A percentile compares a stretch with the other conserved stretches of the same genome.
phyloP scores from a whole-genome alignment of 2,113 vertebrate genomes.

The Geococcyx californianus region DNA sequence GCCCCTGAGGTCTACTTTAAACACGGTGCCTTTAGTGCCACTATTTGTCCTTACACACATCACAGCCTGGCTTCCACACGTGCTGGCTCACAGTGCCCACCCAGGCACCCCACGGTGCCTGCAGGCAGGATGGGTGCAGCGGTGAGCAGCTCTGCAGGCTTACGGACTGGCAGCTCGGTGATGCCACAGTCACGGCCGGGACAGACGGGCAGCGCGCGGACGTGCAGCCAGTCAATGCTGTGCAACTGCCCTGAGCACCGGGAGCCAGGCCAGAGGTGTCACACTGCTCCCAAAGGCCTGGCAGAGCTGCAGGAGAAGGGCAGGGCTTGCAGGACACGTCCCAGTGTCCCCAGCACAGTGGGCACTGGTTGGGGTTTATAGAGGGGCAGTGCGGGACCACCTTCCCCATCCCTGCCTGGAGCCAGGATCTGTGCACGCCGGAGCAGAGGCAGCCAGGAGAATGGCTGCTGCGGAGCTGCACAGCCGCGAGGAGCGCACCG shows the following conservation, averaged over 20 bases:
- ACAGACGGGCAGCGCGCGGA: fast-evolving
- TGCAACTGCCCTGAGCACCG: background rate
- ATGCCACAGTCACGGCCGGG: fast-evolving
- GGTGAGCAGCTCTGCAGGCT: background rate
- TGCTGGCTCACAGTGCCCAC: fast-evolving
- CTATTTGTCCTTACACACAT: fast-evolving
- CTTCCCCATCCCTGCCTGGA: background rate
- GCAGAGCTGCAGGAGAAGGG: background rate
- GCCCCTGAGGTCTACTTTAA: background rate
- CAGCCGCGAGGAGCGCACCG: background rate
- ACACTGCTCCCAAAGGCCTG: fast-evolving
- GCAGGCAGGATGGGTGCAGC: fast-evolving
- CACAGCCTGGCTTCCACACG: fast-evolving
- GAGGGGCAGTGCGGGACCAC: background rate
- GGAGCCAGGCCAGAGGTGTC: background rate
- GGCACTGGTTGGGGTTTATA: background rate
- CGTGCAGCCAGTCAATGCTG: fast-evolving
- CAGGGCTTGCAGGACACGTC: fast-evolving
- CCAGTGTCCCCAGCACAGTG: background rate
- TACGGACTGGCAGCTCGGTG: background rate
- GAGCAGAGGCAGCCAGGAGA: background rate
- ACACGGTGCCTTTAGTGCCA: background rate
- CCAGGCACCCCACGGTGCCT: fast-evolving
- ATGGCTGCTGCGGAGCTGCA: background rate
- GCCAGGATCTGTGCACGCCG: fast-evolving